These are phyloP conservation scores for Platysteira castanea DNA, from an alignment of 2,113 vertebrate species.

Conservation along the genomic window DNA sequence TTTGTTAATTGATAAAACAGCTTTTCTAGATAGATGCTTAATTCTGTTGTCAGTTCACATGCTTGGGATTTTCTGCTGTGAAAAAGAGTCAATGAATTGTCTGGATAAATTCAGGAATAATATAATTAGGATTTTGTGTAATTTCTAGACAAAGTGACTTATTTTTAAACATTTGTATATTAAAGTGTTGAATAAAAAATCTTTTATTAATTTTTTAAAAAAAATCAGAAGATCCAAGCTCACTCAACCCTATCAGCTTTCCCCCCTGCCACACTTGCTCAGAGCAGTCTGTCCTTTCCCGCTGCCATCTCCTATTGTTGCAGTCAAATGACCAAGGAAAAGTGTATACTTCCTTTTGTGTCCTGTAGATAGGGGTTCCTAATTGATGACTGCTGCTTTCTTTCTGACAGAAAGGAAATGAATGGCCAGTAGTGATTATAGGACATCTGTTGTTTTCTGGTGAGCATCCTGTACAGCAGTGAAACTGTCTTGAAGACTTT, in stretches of 20 bases:
- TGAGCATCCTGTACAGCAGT: constrained; percentile 66
- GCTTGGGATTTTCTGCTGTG: not conserved
- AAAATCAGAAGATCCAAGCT: not conserved
- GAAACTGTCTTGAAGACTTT: constrained; percentile 31
- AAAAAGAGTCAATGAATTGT: not conserved
- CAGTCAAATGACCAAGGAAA: constrained; percentile 1
- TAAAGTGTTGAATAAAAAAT: not conserved
- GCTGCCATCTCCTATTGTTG: constrained; percentile 40
- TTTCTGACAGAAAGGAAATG: constrained; percentile 67
- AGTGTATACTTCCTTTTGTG: constrained; percentile 63
- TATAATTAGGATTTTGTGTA: not conserved
- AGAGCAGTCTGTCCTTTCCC: not conserved
- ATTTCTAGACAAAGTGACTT: not conserved
- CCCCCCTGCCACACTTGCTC: not conserved
- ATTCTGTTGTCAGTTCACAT: not conserved
- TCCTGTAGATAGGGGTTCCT: constrained; percentile 51
- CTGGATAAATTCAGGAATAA: not conserved
- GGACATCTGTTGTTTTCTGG: constrained; percentile 67
- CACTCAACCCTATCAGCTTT: not conserved
- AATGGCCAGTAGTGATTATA: constrained; percentile 56
- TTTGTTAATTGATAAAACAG: not conserved
- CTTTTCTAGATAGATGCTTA: not conserved
- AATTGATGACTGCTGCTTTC: constrained; percentile 49
- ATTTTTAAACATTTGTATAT: not conserved
- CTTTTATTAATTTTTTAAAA: not conserved